phyloP scores from a whole-genome alignment of 2,888 invertebrate species.

The Ophion obscuratus region DNA sequence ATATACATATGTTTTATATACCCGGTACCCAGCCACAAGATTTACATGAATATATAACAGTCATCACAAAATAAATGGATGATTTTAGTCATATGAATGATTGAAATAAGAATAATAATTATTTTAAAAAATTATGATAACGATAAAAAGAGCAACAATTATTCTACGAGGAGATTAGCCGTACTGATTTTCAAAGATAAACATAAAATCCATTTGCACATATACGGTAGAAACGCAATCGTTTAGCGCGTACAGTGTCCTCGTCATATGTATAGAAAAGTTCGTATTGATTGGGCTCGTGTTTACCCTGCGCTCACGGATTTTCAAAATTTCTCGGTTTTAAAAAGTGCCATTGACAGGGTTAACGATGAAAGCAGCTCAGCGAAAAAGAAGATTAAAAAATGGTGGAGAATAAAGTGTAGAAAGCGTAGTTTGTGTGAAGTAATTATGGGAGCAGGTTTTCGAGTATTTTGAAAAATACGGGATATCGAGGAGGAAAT shows the following conservation, averaged over 20 bases:
- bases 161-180: not conserved
- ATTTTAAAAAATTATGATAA: conserved; percentile 22
- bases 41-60: conserved; percentile 49
- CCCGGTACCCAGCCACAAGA: conserved; percentile 57
- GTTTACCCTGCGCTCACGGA: not conserved
- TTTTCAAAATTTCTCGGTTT: not conserved
- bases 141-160: not conserved
- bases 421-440: not conserved
- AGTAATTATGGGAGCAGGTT: not conserved
- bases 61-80: conserved; percentile 56
- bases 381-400: not conserved
- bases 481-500: not conserved
- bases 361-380: not conserved
- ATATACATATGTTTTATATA: conserved; percentile 66
- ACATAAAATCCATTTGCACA: not conserved
- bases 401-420: not conserved
- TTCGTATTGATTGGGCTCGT: not conserved
- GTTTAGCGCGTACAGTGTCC: not conserved
- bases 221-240: not conserved
- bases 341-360: not conserved
- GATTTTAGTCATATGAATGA: conserved; percentile 26
- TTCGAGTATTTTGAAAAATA: not conserved
- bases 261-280: not conserved
- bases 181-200: not conserved
- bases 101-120: conserved; percentile 36